Evolutionary conservation across 37 sponge, comb jelly and placozoan species (phyloP).

Genomic region (Bolinopsis microptera): DNA sequence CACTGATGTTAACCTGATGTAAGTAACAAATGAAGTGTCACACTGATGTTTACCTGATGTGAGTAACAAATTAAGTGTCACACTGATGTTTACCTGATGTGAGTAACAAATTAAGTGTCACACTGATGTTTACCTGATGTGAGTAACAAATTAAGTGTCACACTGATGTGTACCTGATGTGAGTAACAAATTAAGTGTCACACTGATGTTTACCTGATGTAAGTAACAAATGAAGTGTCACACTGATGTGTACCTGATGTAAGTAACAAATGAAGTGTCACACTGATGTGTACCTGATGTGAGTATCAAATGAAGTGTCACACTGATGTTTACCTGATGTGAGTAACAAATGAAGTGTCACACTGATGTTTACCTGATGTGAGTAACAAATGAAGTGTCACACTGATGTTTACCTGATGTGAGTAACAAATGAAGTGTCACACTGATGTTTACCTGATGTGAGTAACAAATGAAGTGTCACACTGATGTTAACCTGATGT

Average conservation of each 20-base stretch:
- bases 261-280: slow-evolving; percentile 52
- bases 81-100: slow-evolving; percentile 64
- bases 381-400: slow-evolving; percentile 56
- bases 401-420: slow-evolving; percentile 64
- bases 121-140: slow-evolving; percentile 64
- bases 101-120: slow-evolving; percentile 51
- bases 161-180: slow-evolving; percentile 64
- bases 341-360: slow-evolving; percentile 56
- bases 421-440: slow-evolving; percentile 56
- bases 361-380: slow-evolving; percentile 64
- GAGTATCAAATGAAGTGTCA: slow-evolving; percentile 59
- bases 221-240: slow-evolving; percentile 52
- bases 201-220: slow-evolving; percentile 64
- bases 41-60: slow-evolving; percentile 64
- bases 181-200: slow-evolving; percentile 51
- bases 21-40: slow-evolving; percentile 52
- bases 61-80: slow-evolving; percentile 51
- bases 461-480: slow-evolving; percentile 56
- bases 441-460: slow-evolving; percentile 64
- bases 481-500: slow-evolving; percentile 64
- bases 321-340: slow-evolving; percentile 64
- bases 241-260: slow-evolving; percentile 64
- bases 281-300: slow-evolving; percentile 64
- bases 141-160: slow-evolving; percentile 51
- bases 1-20: slow-evolving; percentile 64